A percentile compares a stretch with the other conserved stretches of the same genome.
Conservation (phyloP, 2,888 invertebrate species). For the Philereme transversata region DNA sequence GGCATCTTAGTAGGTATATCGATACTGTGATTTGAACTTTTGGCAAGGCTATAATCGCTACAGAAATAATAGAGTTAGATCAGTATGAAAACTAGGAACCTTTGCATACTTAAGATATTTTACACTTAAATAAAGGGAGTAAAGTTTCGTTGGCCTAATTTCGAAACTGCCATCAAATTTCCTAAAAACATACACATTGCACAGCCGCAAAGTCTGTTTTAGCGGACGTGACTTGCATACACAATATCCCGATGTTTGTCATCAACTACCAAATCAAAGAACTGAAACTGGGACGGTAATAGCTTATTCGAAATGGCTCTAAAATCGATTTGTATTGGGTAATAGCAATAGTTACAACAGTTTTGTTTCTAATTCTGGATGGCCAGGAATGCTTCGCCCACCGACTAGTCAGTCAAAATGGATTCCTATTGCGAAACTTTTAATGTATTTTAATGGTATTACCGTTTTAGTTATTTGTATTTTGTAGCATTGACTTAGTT, state of each 20-base stretch:
- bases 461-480: constrained; percentile 6
- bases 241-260: constrained; percentile 46
- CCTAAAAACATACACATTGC: constrained; percentile 25
- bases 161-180: constrained; percentile 19
- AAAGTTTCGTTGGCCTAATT: constrained; percentile 10
- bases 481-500: constrained; percentile 10
- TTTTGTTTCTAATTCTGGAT: constrained; percentile 48
- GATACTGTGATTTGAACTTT: no score
- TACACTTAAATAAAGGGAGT: no score
- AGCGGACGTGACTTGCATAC: constrained; percentile 36
- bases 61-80: no score
- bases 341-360: constrained; percentile 21
- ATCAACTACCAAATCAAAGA: constrained; percentile 35
- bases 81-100: no score
- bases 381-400: constrained; percentile 36
- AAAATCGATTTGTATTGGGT: constrained; percentile 45
- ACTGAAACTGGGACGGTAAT: constrained; percentile 30
- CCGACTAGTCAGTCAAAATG: constrained; percentile 45
- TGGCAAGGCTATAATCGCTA: no score
- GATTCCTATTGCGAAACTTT: constrained; percentile 50
- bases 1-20: no score
- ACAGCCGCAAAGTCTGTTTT: constrained; percentile 27
- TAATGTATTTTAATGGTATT: constrained; percentile 40
- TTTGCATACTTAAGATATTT: no score
- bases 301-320: constrained; percentile 11